Conservation (phyloP, 2,797 vertebrate genomes). For the Brotula barbata region DNA sequence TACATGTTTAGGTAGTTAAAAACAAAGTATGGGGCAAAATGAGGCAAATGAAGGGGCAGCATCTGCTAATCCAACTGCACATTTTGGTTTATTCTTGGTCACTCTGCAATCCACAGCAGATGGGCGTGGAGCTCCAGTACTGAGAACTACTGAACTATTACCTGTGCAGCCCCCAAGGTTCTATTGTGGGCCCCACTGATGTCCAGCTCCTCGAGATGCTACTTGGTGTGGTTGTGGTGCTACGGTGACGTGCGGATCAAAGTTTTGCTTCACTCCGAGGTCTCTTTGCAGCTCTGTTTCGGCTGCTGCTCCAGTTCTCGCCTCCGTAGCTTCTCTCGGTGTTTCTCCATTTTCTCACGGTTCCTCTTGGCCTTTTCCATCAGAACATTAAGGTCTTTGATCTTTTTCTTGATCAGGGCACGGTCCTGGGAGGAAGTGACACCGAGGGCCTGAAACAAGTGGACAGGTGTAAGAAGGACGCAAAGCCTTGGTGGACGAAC, state of each 20-base stretch:
- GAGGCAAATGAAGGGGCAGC: constrained; percentile 47
- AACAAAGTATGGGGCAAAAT: constrained; percentile 32
- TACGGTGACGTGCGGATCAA: constrained; percentile 42
- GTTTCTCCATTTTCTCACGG: constrained; percentile 91
- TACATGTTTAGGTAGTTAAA: constrained; percentile 43
- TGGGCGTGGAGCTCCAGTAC: constrained; percentile 47
- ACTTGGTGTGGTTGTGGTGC: constrained; percentile 56
- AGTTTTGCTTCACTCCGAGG: constrained; percentile 72
- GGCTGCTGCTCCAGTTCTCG: constrained; percentile 86
- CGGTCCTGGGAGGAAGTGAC: constrained; percentile 90
- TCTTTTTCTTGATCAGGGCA: constrained; percentile 89
- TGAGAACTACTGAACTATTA: constrained; percentile 49
- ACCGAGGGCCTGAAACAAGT: constrained; percentile 81
- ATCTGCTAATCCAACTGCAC: constrained; percentile 50
- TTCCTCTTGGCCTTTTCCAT: constrained; percentile 89
- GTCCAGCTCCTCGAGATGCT: constrained; percentile 55
- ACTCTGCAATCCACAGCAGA: constrained; percentile 31
- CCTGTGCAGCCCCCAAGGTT: constrained; percentile 56
- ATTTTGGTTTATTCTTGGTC: constrained; percentile 69
- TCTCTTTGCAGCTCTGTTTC: constrained; percentile 79
- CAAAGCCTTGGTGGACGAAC: no score
- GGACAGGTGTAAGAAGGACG: neutral
- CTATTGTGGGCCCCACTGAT: constrained; percentile 32
- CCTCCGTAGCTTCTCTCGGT: constrained; percentile 85
- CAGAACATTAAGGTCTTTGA: constrained; percentile 92